Percentiles rank a stretch among this genome's conserved stretches.
phyloP scores from a whole-genome alignment of 2,888 invertebrate genomes.

The Psylliodes chrysocephalus region DNA sequence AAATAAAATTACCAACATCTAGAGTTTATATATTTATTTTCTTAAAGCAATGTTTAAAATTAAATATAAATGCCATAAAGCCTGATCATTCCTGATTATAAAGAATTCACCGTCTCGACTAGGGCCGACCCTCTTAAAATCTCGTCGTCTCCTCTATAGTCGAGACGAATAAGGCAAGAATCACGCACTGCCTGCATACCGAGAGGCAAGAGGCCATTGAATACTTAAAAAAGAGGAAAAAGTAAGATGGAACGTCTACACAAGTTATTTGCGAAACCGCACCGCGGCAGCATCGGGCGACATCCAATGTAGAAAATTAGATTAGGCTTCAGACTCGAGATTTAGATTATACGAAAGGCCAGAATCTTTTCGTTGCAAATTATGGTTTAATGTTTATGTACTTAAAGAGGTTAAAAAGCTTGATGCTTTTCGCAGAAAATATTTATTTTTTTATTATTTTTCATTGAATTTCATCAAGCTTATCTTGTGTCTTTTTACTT shows the following conservation, averaged over 20 bases:
- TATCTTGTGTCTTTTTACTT: too few relatives aligned
- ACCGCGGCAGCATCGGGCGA: background rate
- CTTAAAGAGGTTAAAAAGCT: slow-evolving; percentile 4
- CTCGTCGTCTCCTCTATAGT: slow-evolving; percentile 25
- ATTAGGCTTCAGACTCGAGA: slow-evolving; percentile 5
- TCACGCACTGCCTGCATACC: slow-evolving; percentile 6
- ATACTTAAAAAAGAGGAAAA: slow-evolving; percentile 2
- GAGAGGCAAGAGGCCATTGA: slow-evolving; percentile 16
- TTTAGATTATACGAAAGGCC: slow-evolving; percentile 17
- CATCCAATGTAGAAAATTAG: slow-evolving; percentile 23
- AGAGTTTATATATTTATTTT: too few relatives aligned
- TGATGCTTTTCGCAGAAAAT: slow-evolving; percentile 5
- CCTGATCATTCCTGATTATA: too few relatives aligned
- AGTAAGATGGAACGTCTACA: slow-evolving; percentile 13
- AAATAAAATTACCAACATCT: too few relatives aligned
- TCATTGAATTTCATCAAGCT: too few relatives aligned
- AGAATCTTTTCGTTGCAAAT: slow-evolving; percentile 18
- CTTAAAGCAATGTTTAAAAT: too few relatives aligned
- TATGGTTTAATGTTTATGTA: slow-evolving; percentile 12
- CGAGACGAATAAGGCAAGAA: slow-evolving; percentile 4
- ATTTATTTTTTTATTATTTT: background rate
- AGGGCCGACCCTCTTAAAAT: slow-evolving; percentile 18
- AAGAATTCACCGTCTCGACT: too few relatives aligned
- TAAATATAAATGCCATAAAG: too few relatives aligned
- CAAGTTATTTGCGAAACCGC: slow-evolving; percentile 5